Base-by-base conservation (phyloP, 1,140 invertebrate species). In the Sitobion miscanthi region DNA sequence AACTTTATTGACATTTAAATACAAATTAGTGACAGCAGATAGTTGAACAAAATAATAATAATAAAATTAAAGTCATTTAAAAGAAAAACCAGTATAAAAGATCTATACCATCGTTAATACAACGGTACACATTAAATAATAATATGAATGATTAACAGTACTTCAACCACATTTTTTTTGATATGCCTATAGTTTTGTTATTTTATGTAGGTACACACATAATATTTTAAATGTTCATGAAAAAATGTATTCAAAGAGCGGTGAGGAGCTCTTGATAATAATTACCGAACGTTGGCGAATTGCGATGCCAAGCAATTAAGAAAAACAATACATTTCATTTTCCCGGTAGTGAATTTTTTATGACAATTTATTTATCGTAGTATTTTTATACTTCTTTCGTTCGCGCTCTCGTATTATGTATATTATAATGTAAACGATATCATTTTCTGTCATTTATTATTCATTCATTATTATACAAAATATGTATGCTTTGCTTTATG, bases 391-490 rank as follows among this genome's bases (percentile, higher is more conserved):
- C 42, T 3, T 42, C 38, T 87, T 87, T 83, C 35, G 82, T 23
- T 42, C 20, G 6, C 25, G 25, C 23, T 45, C 38, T 23, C 1
- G 30, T 87, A 87, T 49, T 49, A 47, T 87, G 0, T 47, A n/a
- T 42, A 21, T 83, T 21, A 83, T 25, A 23, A 47, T 87, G 30
- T 87, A 47, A 30, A 47, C 25, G 25, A 45, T 87, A 47, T 87
- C 25, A 45, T 47, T 87, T 87, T 87, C 45, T 45, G 85, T 87
- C 25, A 49, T 87, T 87, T 87, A 30, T 87, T 47, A 87, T 87
- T 87, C 85, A 87, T 87, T 45, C 85, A 87, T 87, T 87, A 87
- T 87, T 49, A 47, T 87, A 87, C 42, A 87, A 7, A 49, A n/a
- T 38, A 38, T 38, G 14, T 87, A 23, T n/a, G 35, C 52, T 54